Evolutionary conservation across 2,797 vertebrate genomes (phyloP).

Genomic region (Pipistrellus kuhlii): DNA sequence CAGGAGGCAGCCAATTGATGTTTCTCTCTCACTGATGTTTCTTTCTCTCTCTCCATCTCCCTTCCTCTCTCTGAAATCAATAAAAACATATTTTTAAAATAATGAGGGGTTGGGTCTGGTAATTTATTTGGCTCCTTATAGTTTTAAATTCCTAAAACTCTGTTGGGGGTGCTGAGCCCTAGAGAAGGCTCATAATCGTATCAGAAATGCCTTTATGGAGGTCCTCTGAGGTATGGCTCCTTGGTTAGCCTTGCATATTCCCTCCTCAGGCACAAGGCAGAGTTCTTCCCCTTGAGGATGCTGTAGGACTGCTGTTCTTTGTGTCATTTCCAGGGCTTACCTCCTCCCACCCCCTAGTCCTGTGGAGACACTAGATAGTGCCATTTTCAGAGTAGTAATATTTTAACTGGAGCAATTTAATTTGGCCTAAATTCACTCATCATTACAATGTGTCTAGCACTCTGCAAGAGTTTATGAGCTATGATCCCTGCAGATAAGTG

Average conservation of each 20-base stretch:
- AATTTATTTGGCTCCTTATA: background rate
- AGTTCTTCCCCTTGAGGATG: background rate
- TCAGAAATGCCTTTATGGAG: background rate
- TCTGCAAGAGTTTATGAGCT: conserved; percentile 5
- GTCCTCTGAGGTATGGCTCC: background rate
- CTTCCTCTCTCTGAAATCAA: background rate
- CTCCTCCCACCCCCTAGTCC: background rate
- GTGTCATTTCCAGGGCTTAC: background rate
- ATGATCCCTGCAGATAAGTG: background rate
- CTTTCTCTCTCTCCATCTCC: background rate
- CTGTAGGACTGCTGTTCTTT: background rate
- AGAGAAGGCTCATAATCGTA: background rate
- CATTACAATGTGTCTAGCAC: background rate
- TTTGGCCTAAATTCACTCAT: background rate
- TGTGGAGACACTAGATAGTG: background rate
- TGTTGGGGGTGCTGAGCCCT: background rate
- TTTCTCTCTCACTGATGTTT: background rate
- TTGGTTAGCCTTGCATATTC: background rate
- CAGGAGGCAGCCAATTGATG: background rate
- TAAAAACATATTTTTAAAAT: background rate
- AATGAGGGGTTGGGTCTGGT: background rate
- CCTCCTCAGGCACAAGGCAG: background rate
- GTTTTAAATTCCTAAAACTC: background rate
- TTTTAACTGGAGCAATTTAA: conserved; percentile 45
- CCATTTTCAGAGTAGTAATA: background rate